Conservation (phyloP, 2,888 invertebrate species). For the Nemapogon koenigi region DNA sequence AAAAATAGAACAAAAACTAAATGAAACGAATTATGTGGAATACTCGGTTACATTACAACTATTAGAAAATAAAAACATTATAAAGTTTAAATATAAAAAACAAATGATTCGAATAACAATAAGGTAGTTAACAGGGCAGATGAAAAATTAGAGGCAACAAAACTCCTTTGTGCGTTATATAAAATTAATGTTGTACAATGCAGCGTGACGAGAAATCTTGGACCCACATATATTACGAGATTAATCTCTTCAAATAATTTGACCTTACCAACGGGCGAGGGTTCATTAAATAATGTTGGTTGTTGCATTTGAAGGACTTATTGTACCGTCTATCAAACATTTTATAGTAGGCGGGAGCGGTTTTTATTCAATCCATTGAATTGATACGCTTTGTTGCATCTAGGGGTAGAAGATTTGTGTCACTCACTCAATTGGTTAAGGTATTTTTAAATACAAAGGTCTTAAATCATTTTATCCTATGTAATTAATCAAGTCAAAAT, state of each 20-base stretch:
- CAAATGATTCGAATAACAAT: constrained; percentile 9
- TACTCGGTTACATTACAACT: no score
- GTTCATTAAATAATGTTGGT: constrained; percentile 62
- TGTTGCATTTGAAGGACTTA: constrained; percentile 55
- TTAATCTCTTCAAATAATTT: constrained; percentile 65
- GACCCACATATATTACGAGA: constrained; percentile 59
- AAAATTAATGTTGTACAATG: constrained; percentile 44
- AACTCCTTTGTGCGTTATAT: constrained; percentile 27
- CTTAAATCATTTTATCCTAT: no score
- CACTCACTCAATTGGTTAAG: no score
- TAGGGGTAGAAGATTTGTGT: constrained; percentile 1
- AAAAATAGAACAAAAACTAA: neutral
- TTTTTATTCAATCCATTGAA: constrained; percentile 12
- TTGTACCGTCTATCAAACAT: constrained; percentile 60
- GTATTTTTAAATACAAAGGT: no score
- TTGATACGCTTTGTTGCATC: constrained; percentile 7
- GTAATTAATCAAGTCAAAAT: no score
- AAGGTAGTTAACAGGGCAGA: constrained; percentile 5
- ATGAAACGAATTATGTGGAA: no score
- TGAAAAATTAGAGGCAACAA: constrained; percentile 7
- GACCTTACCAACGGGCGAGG: constrained; percentile 64
- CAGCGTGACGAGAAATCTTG: constrained; percentile 46
- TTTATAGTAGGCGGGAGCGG: constrained; percentile 42
- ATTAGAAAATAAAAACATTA: neutral
- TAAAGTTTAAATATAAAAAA: constrained; percentile 1